Evolutionary conservation across 2,113 vertebrate genomes (phyloP), one percentile per base, ranked within the genome.

Genomic region (Ranitomeya variabilis): DNA sequence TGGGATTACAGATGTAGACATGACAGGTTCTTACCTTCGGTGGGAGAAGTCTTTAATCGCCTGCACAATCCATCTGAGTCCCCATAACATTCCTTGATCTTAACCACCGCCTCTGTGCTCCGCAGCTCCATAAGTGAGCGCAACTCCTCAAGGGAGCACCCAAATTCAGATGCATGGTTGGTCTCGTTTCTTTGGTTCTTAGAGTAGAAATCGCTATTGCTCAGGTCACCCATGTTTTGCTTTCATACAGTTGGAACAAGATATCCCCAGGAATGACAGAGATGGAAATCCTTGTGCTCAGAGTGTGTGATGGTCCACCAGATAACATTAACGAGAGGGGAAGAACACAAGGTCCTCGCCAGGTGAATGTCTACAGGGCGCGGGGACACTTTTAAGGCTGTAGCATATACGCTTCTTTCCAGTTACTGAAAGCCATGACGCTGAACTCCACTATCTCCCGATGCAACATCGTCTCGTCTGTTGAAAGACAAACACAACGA

Each of bases 161-260:
- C 97, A 71, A 98, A 99, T 90, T 96, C 97, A 23, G 93, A 95
- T 73, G 95, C 96, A 95, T 97, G 97, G 95, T 96, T 96, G 79
- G 92, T 94, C 91, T 99, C 97, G 0, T 96, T 97, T 97, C 97
- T 98, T 98, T 99, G 98, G 98, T 99, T 99, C 97, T 99, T 99
- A 94, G 97, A 95, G 93, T 99, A 99, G 95, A 99, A 99, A 96
- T 99, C 98, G 57, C 98, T 99, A 92, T 99, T 99, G 86, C 97
- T 97, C 97, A 99, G 97, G 95, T 99, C 98, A 95, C 98, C 98
- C 98, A 99, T 99, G 90, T 92, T 91, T 95, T 92, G 94, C 19
- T 88, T 52, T 64, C 66, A 66, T 55, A 11, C 52, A 31, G 26
- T 16, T 73, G 83, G 81, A 62, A 67, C 45, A 13, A 64, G 26